These are phyloP conservation scores for Eucidaris tribuloides DNA, from an alignment of 35 echinoderm and acorn worm species.

Conservation along the genomic window DNA sequence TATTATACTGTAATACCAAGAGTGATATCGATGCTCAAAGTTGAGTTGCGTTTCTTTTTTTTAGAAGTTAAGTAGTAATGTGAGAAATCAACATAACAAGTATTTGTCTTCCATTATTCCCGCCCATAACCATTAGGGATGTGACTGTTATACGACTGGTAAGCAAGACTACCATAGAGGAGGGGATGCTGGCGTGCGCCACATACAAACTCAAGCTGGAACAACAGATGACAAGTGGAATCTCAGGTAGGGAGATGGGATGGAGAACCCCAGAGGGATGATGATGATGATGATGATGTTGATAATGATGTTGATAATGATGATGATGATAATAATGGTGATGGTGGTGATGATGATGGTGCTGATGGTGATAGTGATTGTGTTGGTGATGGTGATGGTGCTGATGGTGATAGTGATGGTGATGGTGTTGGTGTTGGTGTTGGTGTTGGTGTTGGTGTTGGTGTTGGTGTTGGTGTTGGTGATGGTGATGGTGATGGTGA, in stretches of 20 bases:
- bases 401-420: neutral
- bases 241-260: conserved; percentile 37
- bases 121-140: conserved; percentile 63
- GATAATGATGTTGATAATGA: too few relatives aligned
- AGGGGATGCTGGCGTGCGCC: conserved; percentile 80
- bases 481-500: neutral
- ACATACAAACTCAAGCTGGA: conserved; percentile 86
- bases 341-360: neutral
- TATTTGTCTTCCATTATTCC: too few relatives aligned
- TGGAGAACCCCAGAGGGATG: neutral
- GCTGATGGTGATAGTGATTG: neutral
- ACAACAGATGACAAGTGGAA: conserved; percentile 77
- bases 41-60: too few relatives aligned
- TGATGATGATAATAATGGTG: too few relatives aligned
- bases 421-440: too few relatives aligned
- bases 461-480: too few relatives aligned
- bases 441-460: too few relatives aligned
- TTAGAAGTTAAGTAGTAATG: too few relatives aligned
- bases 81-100: too few relatives aligned
- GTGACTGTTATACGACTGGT: conserved; percentile 79
- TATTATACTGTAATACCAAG: too few relatives aligned
- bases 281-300: neutral
- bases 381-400: too few relatives aligned
- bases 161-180: conserved; percentile 82
- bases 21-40: too few relatives aligned